Evolutionary conservation across 2,888 invertebrate genomes (phyloP).

Genomic region (Chrysopilus asiliformis): DNA sequence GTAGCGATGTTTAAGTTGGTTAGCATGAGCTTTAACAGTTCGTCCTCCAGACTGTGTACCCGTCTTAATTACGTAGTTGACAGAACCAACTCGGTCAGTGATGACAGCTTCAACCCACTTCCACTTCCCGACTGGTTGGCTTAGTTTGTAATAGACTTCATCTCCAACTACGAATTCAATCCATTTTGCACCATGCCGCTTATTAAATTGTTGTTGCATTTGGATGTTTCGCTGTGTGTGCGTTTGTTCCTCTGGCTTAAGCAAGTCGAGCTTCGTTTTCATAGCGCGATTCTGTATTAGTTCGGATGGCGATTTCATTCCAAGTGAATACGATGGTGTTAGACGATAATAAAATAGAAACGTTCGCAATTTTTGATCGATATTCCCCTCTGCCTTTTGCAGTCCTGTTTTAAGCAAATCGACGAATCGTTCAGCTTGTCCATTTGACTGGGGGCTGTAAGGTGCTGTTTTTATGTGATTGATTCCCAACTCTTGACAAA

Average conservation of each 20-base stretch:
- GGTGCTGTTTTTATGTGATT: not conserved
- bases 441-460: not conserved
- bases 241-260: not conserved
- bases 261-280: not conserved
- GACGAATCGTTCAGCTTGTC: slow-evolving; percentile 1
- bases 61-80: not conserved
- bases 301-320: not conserved
- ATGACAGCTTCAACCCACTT: not conserved
- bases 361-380: not conserved
- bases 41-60: no score
- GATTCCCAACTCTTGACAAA: not conserved
- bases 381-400: not conserved
- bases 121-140: not conserved
- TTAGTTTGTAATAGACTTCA: not conserved
- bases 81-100: not conserved
- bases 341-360: slow-evolving; percentile 1
- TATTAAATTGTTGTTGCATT: not conserved
- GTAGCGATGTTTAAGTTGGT: no score
- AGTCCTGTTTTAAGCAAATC: slow-evolving; percentile 4
- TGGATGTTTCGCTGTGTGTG: not conserved
- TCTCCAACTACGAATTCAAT: slow-evolving; percentile 1
- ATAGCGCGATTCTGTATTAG: not conserved
- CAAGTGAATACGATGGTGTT: slow-evolving; percentile 1
- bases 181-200: slow-evolving; percentile 4
- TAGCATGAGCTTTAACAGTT: no score